phyloP scores from a whole-genome alignment of 2,797 vertebrate species.

The Allobates femoralis region DNA sequence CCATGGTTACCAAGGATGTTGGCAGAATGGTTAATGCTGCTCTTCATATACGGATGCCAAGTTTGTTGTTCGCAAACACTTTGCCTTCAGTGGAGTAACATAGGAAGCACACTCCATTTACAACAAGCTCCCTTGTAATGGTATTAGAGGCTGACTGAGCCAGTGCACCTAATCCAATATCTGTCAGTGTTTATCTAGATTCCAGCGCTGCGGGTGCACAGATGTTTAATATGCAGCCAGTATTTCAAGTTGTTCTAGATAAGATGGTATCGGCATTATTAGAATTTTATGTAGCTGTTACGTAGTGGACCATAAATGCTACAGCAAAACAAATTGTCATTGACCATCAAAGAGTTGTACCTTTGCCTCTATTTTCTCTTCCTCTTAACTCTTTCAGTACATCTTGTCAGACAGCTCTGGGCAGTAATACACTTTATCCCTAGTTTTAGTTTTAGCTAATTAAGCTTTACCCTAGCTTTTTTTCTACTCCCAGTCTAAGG shows the following conservation, averaged over 20 bases:
- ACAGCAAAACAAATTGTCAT: conserved; percentile 25
- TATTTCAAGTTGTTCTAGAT: conserved; percentile 17
- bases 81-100: conserved; percentile 30
- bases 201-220: no score
- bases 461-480: no score
- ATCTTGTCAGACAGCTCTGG: not conserved
- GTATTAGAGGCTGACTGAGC: not conserved
- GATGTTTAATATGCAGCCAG: not conserved
- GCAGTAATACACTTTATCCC: not conserved
- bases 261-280: conserved; percentile 29
- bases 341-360: not conserved
- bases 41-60: conserved; percentile 38
- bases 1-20: conserved; percentile 58
- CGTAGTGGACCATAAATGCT: conserved; percentile 41
- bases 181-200: not conserved
- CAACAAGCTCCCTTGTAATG: not conserved
- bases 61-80: conserved; percentile 26
- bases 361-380: not conserved
- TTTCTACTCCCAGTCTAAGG: no score
- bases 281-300: conserved; percentile 50
- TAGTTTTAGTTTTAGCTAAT: not conserved
- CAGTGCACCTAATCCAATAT: conserved; percentile 22
- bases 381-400: not conserved
- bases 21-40: conserved; percentile 47
- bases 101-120: conserved; percentile 21